phyloP scores from a whole-genome alignment of 2,113 vertebrate genomes.

The Megalops atlanticus region DNA sequence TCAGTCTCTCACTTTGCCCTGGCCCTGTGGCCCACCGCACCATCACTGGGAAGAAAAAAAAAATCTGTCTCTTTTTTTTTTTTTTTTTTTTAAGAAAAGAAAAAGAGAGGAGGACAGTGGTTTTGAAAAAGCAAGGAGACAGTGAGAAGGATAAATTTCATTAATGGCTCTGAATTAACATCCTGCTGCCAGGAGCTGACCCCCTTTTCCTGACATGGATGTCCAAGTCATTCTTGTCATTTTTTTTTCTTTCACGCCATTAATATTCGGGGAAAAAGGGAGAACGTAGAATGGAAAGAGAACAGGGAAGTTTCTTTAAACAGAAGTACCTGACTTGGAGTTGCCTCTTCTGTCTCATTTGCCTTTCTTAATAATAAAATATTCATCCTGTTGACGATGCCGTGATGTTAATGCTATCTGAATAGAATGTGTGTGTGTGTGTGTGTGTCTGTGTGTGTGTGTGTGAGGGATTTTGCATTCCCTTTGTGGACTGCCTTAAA shows the following conservation, averaged over 20 bases:
- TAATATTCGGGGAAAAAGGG: constrained; percentile 79
- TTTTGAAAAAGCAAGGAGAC: constrained; percentile 67
- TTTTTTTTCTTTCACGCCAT: constrained; percentile 52
- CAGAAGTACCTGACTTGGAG: constrained; percentile 86
- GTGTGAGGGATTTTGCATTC: constrained; percentile 65
- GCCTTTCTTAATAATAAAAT: constrained; percentile 94
- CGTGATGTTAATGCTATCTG: constrained; percentile 70
- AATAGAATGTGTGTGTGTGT: constrained; percentile 35
- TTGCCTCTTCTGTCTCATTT: constrained; percentile 84
- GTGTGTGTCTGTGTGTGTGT: not conserved
- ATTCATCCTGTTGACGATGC: constrained; percentile 88
- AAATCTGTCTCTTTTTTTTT: not conserved
- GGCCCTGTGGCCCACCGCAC: constrained; percentile 79
- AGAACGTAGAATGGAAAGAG: constrained; percentile 64
- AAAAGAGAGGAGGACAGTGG: constrained; percentile 66
- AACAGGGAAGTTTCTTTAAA: constrained; percentile 78
- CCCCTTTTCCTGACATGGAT: constrained; percentile 85
- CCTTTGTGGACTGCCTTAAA: constrained; percentile 72
- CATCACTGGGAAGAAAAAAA: constrained; percentile 11
- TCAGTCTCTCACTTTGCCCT: constrained; percentile 87
- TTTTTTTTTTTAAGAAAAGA: no score
- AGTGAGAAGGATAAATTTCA: constrained; percentile 85
- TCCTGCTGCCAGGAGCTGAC: constrained; percentile 85
- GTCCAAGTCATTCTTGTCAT: constrained; percentile 86
- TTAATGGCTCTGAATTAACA: constrained; percentile 93